Percentiles rank a stretch among this genome's conserved stretches.
phyloP scores from a whole-genome alignment of 2,797 vertebrate species.

The Adelosebastes latens region DNA sequence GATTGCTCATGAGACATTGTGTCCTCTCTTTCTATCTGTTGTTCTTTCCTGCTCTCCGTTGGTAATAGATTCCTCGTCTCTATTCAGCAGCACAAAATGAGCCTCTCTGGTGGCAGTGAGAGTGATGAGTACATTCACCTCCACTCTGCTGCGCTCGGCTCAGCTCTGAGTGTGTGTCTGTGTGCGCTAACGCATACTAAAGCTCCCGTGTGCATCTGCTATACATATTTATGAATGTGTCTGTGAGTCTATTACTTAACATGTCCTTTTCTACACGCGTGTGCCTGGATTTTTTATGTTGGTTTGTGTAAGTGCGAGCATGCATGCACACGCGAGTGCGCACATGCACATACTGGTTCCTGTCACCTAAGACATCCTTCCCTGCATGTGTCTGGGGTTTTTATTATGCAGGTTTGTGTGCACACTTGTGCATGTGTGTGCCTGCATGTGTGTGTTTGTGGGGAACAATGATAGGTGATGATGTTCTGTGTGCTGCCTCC shows the following conservation, averaged over 20 bases:
- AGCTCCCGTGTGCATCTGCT: background rate
- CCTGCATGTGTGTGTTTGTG: conserved; percentile 2
- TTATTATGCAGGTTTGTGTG: conserved; percentile 18
- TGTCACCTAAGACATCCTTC: background rate
- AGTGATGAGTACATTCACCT: conserved; percentile 71
- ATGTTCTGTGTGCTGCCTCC: conserved; percentile 44
- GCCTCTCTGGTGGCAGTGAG: conserved; percentile 65
- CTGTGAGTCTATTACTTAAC: conserved; percentile 12
- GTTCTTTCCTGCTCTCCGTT: conserved; percentile 53
- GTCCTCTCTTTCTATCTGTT: conserved; percentile 59
- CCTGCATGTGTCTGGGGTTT: conserved; percentile 3
- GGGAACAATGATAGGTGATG: conserved; percentile 50
- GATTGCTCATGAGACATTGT: conserved; percentile 52
- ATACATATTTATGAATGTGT: conserved; percentile 37
- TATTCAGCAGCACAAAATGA: conserved; percentile 73
- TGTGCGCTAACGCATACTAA: background rate
- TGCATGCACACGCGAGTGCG: background rate
- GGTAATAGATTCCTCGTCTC: conserved; percentile 66
- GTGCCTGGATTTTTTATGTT: background rate
- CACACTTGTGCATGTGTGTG: background rate
- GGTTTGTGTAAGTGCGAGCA: background rate
- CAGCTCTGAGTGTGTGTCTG: conserved; percentile 9
- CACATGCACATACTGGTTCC: background rate
- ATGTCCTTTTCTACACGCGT: background rate
- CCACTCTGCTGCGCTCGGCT: conserved; percentile 45